phyloP scores from a whole-genome alignment of 1,140 invertebrate genomes.

The Propsilocerus akamusi region DNA sequence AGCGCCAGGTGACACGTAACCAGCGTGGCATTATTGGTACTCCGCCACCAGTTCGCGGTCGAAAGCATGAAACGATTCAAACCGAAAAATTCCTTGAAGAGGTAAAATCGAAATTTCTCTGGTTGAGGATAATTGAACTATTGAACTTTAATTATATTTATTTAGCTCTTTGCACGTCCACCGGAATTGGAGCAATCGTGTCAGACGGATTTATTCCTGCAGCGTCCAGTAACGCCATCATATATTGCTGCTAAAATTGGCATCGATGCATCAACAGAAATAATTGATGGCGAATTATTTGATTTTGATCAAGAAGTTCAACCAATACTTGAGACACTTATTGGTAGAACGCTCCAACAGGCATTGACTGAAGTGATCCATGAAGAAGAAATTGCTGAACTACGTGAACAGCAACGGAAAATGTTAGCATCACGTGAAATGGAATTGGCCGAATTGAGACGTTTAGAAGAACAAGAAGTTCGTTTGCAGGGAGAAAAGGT shows the following conservation, averaged over 20 bases:
- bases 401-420: constrained; percentile 55
- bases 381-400: constrained; percentile 52
- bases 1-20: constrained; percentile 23
- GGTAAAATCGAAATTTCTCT: constrained; percentile 26
- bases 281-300: constrained; percentile 73
- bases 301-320: constrained; percentile 79
- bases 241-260: constrained; percentile 61
- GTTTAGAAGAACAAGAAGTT: constrained; percentile 52
- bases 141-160: constrained; percentile 5
- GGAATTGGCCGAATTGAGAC: constrained; percentile 55
- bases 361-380: constrained; percentile 64
- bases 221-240: constrained; percentile 52
- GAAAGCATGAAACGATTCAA: constrained; percentile 66
- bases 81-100: constrained; percentile 78
- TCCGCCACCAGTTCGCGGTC: constrained; percentile 52
- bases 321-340: constrained; percentile 69
- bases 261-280: constrained; percentile 64
- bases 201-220: constrained; percentile 72
- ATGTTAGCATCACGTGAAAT: constrained; percentile 57
- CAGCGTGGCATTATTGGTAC: constrained; percentile 33
- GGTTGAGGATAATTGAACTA: too few species aligned
- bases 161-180: constrained; percentile 45
- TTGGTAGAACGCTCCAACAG: constrained; percentile 75
- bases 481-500: constrained; percentile 40
- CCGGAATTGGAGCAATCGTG: constrained; percentile 51